Conservation (phyloP, 1,140 invertebrate species). For the Pomacea maculata region DNA sequence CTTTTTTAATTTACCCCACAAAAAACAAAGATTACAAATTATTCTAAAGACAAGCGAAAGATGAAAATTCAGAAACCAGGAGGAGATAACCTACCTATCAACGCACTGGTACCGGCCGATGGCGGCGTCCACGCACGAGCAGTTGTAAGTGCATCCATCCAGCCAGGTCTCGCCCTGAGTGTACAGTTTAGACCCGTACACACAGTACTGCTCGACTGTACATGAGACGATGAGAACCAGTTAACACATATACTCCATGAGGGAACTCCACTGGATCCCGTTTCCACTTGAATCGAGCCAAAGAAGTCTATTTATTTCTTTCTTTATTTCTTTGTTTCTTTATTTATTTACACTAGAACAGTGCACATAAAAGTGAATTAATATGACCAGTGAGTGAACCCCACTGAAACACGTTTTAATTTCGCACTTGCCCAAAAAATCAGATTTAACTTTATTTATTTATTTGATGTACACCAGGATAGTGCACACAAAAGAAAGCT, state of each 20-base stretch:
- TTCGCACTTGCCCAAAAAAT: background rate
- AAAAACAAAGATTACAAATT: background rate
- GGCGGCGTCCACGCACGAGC: slow-evolving; percentile 41
- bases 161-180: slow-evolving; percentile 42
- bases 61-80: background rate
- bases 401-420: background rate
- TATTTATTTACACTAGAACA: background rate
- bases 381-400: background rate
- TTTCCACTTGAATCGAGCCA: too few relatives aligned
- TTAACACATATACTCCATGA: too few relatives aligned
- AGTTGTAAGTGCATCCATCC: slow-evolving; percentile 46
- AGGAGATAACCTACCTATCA: slow-evolving; percentile 36
- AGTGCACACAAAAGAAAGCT: background rate
- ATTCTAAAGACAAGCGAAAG: background rate
- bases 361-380: background rate
- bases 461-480: background rate
- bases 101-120: slow-evolving; percentile 44
- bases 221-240: background rate
- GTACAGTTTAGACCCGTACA: slow-evolving; percentile 25
- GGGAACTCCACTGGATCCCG: too few relatives aligned
- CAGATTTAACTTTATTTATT: background rate
- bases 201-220: slow-evolving; percentile 16
- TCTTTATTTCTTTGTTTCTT: background rate
- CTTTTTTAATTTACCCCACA: background rate
- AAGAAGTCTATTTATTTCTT: background rate